Conservation (phyloP, 2,113 vertebrate genomes). For the Sarotherodon lohbergeri region DNA sequence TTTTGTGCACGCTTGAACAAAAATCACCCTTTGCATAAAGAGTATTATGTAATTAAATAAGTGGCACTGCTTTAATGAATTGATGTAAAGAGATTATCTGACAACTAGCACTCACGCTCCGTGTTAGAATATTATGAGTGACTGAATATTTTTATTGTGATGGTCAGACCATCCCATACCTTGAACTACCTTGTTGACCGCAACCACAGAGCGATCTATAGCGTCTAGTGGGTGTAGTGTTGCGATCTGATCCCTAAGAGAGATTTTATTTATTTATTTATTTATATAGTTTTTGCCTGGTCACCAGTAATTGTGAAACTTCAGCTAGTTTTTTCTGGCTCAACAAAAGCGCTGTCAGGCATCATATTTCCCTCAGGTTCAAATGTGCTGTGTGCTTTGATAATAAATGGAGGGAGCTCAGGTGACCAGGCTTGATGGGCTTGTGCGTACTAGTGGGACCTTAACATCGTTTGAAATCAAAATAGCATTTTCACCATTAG, state of each 20-base stretch:
- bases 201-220: conserved; percentile 58
- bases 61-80: not conserved
- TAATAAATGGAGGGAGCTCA: conserved; percentile 67
- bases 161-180: conserved; percentile 35
- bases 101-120: not conserved
- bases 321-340: conserved; percentile 65
- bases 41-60: not conserved
- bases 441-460: conserved; percentile 31
- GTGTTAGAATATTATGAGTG: not conserved
- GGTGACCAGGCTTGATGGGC: conserved; percentile 50
- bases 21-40: not conserved
- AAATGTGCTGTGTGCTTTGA: conserved; percentile 71
- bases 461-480: conserved; percentile 4
- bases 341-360: conserved; percentile 61
- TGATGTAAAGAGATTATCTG: not conserved
- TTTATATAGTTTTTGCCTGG: conserved; percentile 61
- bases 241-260: conserved; percentile 44
- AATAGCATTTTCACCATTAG: not conserved
- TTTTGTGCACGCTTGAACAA: not conserved
- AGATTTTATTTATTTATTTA: conserved; percentile 54
- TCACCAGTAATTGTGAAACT: conserved; percentile 72
- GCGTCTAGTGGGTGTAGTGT: conserved; percentile 60
- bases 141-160: conserved; percentile 13
- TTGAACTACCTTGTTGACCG: conserved; percentile 53
- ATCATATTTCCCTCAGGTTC: conserved; percentile 68